Base-by-base conservation (phyloP, 2,888 invertebrate species). In the Latheticus oryzae region DNA sequence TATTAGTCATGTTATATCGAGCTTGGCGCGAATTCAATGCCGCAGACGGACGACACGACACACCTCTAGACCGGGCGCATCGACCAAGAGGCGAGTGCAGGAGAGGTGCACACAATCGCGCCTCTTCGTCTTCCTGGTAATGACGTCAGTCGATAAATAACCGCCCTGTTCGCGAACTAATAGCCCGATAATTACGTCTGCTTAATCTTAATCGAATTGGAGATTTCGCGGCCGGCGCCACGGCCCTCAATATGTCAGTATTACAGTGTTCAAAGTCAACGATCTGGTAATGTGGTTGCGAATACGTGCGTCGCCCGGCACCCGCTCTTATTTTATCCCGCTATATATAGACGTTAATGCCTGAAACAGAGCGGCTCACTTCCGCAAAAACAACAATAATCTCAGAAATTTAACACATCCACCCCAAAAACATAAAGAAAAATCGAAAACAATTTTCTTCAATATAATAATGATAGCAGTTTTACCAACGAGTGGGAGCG, bases 11-110 rank as follows among this genome's bases (percentile, higher is more conserved):
- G 73, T 76, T 76, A 76, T 73, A 76, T 76, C 71, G 73, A 74
- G 74, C 75, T 72, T 77, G 77, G 76, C 76, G 73, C 66, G 67
- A 72, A 73, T 77, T 77, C 77, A 77, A 77, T 76, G 77, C 73
- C 76, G 71, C 64, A 60, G 62, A 66, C 66, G 64, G 65, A 67
- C 65, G 65, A 61, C 65, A 68, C 65, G 67, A 70, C 71, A 69
- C 70, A 70, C 70, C 69, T 70, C 68, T 65, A 59, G 61, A 61
- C 65, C 57, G 59, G 60, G 60, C 62, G 28, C 54, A 54, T 52
- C 52, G 48, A 38, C 55, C 50, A 50, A 50, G 37, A 37, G 11
- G 28, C 23, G 50, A 50, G 16, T n/a, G n/a, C 23, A 24, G 50
- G 28, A 35, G 28, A 50, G 38, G 37, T 50, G 50, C 50, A 50